Percentiles rank a stretch among this genome's conserved stretches.
phyloP scores from a whole-genome alignment of 2,797 vertebrate genomes.

The Netta rufina region DNA sequence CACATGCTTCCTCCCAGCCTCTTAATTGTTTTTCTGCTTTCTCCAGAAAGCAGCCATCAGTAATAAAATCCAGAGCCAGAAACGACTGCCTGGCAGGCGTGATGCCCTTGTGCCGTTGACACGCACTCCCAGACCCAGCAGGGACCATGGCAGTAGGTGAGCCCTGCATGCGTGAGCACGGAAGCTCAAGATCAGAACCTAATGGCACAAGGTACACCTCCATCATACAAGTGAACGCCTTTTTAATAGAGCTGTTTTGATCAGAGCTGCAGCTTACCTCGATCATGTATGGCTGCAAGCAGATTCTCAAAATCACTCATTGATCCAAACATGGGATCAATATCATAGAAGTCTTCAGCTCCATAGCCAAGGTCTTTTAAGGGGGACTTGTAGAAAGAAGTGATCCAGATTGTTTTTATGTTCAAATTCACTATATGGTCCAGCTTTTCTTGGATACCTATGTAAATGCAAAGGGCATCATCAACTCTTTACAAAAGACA shows the following conservation, averaged over 20 bases:
- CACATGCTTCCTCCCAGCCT: fast-evolving
- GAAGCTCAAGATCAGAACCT: background rate
- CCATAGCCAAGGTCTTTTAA: constrained; percentile 91
- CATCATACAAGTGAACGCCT: fast-evolving
- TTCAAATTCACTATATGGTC: constrained; percentile 88
- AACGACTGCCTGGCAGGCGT: background rate
- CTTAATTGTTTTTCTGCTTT: background rate
- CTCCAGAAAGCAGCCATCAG: background rate
- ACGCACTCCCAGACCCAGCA: fast-evolving
- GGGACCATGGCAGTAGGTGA: background rate
- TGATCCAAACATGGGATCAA: constrained; percentile 93
- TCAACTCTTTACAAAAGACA: background rate
- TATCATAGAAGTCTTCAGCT: constrained; percentile 88
- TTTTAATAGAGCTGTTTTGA: background rate
- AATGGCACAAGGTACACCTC: background rate
- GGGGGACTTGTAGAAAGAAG: constrained; percentile 91
- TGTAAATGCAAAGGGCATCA: background rate
- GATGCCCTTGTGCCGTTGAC: background rate
- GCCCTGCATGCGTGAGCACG: background rate
- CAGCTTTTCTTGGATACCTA: constrained; percentile 91
- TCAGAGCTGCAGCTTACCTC: constrained; percentile 76
- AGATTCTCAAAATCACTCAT: constrained; percentile 94
- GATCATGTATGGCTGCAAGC: constrained; percentile 87
- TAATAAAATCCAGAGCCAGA: background rate
- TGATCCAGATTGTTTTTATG: constrained; percentile 92